These are phyloP conservation scores for Heloderma charlesbogerti DNA, from an alignment of 2,113 vertebrate genomes.

Conservation along the genomic window DNA sequence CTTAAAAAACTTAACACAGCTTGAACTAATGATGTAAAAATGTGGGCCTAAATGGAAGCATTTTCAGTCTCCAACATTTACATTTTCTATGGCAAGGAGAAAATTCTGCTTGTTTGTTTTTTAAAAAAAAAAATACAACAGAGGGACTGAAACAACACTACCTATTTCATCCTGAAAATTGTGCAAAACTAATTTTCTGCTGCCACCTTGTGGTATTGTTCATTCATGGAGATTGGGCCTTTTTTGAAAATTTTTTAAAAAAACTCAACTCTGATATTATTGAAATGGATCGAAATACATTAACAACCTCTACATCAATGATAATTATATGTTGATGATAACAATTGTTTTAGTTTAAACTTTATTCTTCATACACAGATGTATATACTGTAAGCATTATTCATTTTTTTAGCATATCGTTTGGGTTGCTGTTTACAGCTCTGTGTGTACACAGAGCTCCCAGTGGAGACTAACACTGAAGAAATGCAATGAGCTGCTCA, in stretches of 20 bases:
- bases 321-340: not conserved
- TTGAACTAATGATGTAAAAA: not conserved
- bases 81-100: conserved; percentile 24
- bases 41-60: conserved; percentile 15
- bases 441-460: no score
- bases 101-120: conserved; percentile 25
- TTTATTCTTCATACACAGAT: not conserved
- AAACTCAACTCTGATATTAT: not conserved
- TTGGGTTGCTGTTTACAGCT: not conserved
- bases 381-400: not conserved
- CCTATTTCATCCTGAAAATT: conserved; percentile 27
- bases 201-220: conserved; percentile 77
- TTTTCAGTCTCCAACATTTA: not conserved
- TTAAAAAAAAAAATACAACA: not conserved
- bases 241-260: not conserved
- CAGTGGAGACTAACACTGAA: not conserved
- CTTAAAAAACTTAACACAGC: not conserved
- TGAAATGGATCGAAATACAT: not conserved
- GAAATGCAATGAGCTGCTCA: not conserved
- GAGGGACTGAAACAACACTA: not conserved
- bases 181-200: conserved; percentile 71
- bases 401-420: not conserved
- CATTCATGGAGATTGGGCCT: conserved; percentile 10
- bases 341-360: not conserved
- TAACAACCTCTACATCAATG: not conserved